phyloP scores from a whole-genome alignment of 2,888 invertebrate genomes.

The Agrilus biguttatus region DNA sequence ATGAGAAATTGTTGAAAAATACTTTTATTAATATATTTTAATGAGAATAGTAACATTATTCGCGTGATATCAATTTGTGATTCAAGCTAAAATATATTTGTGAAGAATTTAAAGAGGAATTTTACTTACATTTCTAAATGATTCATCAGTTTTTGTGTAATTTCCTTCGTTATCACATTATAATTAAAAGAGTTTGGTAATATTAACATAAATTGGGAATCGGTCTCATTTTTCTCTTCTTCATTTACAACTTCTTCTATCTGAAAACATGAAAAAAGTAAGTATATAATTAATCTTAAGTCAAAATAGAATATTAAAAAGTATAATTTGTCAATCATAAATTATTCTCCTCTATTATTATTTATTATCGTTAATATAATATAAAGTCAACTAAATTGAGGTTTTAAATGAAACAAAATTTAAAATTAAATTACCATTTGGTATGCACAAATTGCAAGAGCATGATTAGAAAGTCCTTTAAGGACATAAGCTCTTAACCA shows the following conservation, averaged over 20 bases:
- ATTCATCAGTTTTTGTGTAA: conserved; percentile 33
- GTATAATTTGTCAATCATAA: too few relatives aligned
- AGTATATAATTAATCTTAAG: too few relatives aligned
- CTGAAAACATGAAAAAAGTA: conserved; percentile 17
- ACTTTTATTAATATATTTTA: too few relatives aligned
- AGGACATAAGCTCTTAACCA: conserved; percentile 42
- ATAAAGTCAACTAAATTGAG: background rate
- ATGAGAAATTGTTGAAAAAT: too few relatives aligned
- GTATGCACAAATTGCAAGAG: conserved; percentile 35
- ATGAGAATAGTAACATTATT: too few relatives aligned
- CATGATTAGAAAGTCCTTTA: conserved; percentile 35
- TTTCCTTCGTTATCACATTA: conserved; percentile 31
- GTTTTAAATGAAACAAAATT: too few relatives aligned
- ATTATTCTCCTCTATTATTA: too few relatives aligned
- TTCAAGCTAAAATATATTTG: background rate
- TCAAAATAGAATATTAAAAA: too few relatives aligned
- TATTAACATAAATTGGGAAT: conserved; percentile 25
- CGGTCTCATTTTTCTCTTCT: conserved; percentile 14
- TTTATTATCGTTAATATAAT: too few relatives aligned
- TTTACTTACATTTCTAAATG: conserved; percentile 35
- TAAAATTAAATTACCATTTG: conserved; percentile 25
- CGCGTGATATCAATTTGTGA: conserved; percentile 1
- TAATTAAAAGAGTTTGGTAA: conserved; percentile 41
- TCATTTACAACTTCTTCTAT: conserved; percentile 14
- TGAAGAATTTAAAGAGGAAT: background rate